Conservation (phyloP, 2,113 vertebrate genomes). For the Cercocebus atys region DNA sequence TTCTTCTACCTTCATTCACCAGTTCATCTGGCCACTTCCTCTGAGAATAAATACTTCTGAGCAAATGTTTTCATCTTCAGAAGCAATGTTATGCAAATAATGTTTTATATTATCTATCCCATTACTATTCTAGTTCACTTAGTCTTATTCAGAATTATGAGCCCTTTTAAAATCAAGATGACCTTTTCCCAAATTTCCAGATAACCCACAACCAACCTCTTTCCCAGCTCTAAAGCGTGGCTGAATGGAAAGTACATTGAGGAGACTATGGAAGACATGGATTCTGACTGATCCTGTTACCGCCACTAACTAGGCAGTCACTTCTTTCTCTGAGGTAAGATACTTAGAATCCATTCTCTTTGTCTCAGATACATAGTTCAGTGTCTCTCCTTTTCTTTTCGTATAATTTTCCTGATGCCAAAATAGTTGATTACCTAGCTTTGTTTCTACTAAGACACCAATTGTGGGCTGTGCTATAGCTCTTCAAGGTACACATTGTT, state of each 20-base stretch:
- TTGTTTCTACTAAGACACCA: not conserved
- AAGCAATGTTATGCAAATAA: not conserved
- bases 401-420: not conserved
- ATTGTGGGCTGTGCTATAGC: not conserved
- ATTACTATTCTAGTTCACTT: not conserved
- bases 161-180: not conserved
- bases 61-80: slow-evolving; percentile 1
- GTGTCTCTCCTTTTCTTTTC: not conserved
- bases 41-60: not conserved
- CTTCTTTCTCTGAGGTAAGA: not conserved
- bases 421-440: not conserved
- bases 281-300: not conserved
- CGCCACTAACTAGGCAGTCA: not conserved
- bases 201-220: not conserved
- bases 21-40: not conserved
- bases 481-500: not conserved
- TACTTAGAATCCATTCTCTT: not conserved
- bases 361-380: not conserved
- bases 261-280: not conserved
- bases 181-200: not conserved
- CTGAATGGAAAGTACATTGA: not conserved
- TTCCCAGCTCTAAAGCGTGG: not conserved
- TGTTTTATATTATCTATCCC: not conserved
- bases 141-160: slow-evolving; percentile 27
- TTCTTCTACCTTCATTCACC: not conserved